Evolutionary conservation across 2,797 vertebrate genomes (phyloP).

Genomic region (Cyprinodon diabolis): DNA sequence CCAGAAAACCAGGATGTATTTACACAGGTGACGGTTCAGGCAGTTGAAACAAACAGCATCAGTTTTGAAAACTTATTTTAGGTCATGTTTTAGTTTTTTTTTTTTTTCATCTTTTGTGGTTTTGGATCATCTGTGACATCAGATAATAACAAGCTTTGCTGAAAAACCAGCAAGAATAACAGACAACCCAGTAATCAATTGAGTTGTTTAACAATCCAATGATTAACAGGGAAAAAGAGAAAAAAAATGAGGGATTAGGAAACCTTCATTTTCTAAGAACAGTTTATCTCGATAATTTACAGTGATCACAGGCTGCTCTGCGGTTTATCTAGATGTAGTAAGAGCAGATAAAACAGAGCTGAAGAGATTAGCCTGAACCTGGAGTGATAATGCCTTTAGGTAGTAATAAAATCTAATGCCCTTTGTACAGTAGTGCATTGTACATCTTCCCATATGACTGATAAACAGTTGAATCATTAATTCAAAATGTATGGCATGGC

Average conservation of each 20-base stretch:
- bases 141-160: background rate
- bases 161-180: background rate
- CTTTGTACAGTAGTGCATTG: background rate
- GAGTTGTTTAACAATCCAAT: background rate
- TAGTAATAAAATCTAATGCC: background rate
- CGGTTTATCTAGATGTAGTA: background rate
- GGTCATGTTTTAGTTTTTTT: background rate
- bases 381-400: background rate
- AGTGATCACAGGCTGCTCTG: background rate
- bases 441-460: background rate
- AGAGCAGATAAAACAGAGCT: constrained; percentile 3
- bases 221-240: background rate
- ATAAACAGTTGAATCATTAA: background rate
- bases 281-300: background rate
- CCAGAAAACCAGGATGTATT: constrained; percentile 41
- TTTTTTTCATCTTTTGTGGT: background rate
- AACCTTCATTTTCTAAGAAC: background rate
- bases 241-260: background rate
- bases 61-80: constrained; percentile 1
- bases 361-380: background rate
- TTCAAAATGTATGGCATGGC: background rate
- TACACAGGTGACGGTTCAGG: constrained; percentile 34
- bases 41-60: constrained; percentile 5
- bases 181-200: background rate
- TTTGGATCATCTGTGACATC: background rate